Evolutionary conservation across 2,888 invertebrate genomes (phyloP).

Genomic region (Agrenia bidenticulata): DNA sequence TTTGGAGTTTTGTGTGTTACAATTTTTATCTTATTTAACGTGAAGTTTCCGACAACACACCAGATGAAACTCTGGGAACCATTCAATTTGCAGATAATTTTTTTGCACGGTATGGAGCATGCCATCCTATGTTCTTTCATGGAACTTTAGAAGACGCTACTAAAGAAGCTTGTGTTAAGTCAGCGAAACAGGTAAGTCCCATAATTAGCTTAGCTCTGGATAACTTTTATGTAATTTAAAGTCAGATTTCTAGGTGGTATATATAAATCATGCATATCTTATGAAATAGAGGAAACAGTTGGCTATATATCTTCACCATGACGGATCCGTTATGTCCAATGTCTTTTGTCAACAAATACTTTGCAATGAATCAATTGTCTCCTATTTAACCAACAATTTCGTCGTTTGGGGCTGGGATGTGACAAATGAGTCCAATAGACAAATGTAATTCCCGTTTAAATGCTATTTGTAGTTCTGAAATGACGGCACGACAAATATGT

Average conservation of each 20-base stretch:
- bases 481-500: too few relatives aligned
- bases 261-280: too few relatives aligned
- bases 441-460: constrained; percentile 72
- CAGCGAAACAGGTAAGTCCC: constrained; percentile 87
- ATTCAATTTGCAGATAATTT: constrained; percentile 85
- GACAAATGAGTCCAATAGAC: constrained; percentile 81
- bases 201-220: too few relatives aligned
- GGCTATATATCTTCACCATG: constrained; percentile 95
- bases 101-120: constrained; percentile 78
- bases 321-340: constrained; percentile 89
- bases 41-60: constrained; percentile 86
- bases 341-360: constrained; percentile 95
- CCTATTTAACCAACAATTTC: constrained; percentile 85
- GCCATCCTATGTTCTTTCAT: constrained; percentile 86
- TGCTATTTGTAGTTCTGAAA: too few relatives aligned
- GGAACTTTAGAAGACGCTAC: constrained; percentile 82
- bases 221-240: too few relatives aligned
- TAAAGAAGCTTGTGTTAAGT: constrained; percentile 82
- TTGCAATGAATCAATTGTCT: constrained; percentile 86
- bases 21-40: too few relatives aligned
- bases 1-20: too few relatives aligned
- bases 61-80: constrained; percentile 81
- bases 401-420: constrained; percentile 97
- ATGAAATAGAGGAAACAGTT: constrained; percentile 77
- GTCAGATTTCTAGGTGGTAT: too few relatives aligned